phyloP scores from a whole-genome alignment of 2,888 invertebrate species.

The Troides aeacus region DNA sequence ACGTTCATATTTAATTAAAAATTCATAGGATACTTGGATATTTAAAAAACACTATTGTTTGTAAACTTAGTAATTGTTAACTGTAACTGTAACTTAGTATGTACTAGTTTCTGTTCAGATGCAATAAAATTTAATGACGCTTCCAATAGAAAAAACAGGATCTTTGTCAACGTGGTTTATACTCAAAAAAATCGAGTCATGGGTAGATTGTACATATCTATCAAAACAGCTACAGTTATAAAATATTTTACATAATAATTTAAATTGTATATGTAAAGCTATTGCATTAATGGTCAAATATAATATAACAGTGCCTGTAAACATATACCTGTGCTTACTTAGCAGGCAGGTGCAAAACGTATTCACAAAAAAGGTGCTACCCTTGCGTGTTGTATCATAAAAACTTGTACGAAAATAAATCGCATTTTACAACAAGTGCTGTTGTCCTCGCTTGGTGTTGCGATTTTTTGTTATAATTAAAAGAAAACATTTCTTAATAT shows the following conservation, averaged over 20 bases:
- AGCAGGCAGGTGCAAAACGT: conserved; percentile 23
- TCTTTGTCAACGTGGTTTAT: too few species aligned
- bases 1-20: not conserved
- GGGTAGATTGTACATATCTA: not conserved
- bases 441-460: not conserved
- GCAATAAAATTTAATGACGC: not conserved
- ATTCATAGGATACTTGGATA: not conserved
- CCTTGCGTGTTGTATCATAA: conserved; percentile 16
- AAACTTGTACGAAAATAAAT: conserved; percentile 21
- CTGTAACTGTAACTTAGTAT: not conserved
- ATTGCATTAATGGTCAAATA: not conserved
- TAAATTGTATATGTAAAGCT: too few species aligned
- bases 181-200: too few species aligned
- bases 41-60: not conserved
- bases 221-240: too few species aligned
- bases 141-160: not conserved
- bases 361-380: conserved; percentile 24
- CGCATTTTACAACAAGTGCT: conserved; percentile 1
- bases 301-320: conserved; percentile 5
- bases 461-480: not conserved
- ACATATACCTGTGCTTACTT: conserved; percentile 17
- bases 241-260: too few species aligned
- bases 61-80: not conserved
- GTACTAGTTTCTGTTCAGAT: not conserved
- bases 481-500: too few species aligned